These are phyloP conservation scores for Hydrotaea diabolus DNA, from an alignment of 2,888 invertebrate species.

Conservation along the genomic window DNA sequence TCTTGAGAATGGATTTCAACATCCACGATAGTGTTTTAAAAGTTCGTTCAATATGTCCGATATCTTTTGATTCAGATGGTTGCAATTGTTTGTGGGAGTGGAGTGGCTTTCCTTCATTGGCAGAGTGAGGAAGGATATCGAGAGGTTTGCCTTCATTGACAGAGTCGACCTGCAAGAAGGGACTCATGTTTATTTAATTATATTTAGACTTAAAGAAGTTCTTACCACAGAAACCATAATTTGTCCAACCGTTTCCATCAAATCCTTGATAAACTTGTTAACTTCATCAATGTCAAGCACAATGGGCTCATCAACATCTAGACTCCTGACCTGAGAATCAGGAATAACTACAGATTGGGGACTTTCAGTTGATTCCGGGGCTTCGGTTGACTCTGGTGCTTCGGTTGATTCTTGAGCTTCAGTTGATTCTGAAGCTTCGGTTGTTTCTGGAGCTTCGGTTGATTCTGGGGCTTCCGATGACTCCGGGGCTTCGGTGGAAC, in stretches of 20 bases:
- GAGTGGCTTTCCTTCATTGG: too few relatives aligned
- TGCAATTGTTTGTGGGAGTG: too few relatives aligned
- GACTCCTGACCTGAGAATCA: too few relatives aligned
- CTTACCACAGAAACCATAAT: conserved; percentile 17
- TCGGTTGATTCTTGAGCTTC: not conserved
- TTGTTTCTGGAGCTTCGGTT: not conserved
- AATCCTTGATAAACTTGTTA: not conserved
- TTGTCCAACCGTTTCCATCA: not conserved
- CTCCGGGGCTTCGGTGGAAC: not conserved
- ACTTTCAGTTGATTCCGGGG: conserved; percentile 15
- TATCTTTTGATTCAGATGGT: not conserved
- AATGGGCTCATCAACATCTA: not conserved
- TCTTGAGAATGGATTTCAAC: conserved; percentile 67
- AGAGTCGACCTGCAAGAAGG: not conserved
- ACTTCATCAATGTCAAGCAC: conserved; percentile 1
- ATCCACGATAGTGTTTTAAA: conserved; percentile 34
- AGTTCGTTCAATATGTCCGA: conserved; percentile 52
- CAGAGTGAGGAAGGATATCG: not conserved
- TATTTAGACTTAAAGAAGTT: not conserved
- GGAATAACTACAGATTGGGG: conserved; percentile 4
- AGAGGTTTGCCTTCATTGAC: not conserved
- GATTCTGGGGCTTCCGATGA: not conserved
- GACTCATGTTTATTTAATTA: not conserved
- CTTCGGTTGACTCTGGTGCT: not conserved
- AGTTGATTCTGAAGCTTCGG: not conserved